Conservation (phyloP, 2,113 vertebrate genomes). For the Ceyx margarethae region DNA sequence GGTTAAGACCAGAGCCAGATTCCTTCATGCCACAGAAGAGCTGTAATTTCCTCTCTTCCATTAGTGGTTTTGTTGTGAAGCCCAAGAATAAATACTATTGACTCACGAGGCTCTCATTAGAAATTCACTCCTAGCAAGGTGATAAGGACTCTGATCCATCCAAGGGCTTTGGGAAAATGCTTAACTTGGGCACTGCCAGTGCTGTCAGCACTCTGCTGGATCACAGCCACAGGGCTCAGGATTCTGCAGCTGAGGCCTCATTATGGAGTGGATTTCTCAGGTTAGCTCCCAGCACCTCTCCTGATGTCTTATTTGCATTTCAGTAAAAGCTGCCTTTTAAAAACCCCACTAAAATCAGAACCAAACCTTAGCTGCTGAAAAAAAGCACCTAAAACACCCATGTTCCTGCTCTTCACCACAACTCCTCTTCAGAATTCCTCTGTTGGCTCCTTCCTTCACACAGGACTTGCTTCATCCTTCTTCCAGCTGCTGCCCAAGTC, state of each 20-base stretch:
- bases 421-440: background rate
- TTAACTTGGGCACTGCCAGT: background rate
- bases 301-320: conserved; percentile 32
- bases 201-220: conserved; percentile 9
- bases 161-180: background rate
- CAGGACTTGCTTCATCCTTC: background rate
- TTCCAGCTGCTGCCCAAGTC: conserved; percentile 4
- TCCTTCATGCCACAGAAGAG: background rate
- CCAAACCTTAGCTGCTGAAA: background rate
- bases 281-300: background rate
- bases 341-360: background rate
- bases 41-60: conserved; percentile 13
- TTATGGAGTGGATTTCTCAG: conserved; percentile 1
- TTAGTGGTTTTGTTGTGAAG: conserved; percentile 41
- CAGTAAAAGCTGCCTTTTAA: conserved; percentile 42
- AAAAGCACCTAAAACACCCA: background rate
- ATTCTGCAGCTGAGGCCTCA: background rate
- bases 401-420: background rate
- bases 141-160: conserved; percentile 27
- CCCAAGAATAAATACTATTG: conserved; percentile 41
- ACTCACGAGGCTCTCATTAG: background rate
- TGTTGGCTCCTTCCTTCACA: background rate
- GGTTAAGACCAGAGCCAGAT: background rate
- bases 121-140: conserved; percentile 22
- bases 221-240: background rate